Evolutionary conservation across 2,888 invertebrate genomes (phyloP).

Genomic region (Hemistola chrysoprasaria): DNA sequence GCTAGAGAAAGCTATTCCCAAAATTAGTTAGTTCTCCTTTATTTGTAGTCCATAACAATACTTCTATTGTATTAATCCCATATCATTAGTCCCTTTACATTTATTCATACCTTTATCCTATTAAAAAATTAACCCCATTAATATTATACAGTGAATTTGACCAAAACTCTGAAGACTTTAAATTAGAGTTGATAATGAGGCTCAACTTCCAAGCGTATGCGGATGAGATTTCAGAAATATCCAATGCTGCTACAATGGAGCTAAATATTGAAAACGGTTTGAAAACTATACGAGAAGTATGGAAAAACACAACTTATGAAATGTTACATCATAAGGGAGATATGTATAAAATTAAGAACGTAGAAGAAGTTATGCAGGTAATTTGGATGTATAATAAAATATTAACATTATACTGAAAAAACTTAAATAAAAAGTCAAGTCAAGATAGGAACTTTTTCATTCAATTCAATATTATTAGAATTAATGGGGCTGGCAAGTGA

Average conservation of each 20-base stretch:
- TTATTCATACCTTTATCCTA: too few relatives aligned
- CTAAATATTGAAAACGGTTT: slow-evolving; percentile 92
- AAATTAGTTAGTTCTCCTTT: too few relatives aligned
- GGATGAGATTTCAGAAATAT: slow-evolving; percentile 92
- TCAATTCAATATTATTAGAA: too few relatives aligned
- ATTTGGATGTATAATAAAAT: too few relatives aligned
- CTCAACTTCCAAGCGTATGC: slow-evolving; percentile 92
- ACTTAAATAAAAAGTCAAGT: too few relatives aligned
- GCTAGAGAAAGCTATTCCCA: too few relatives aligned
- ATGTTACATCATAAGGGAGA: slow-evolving; percentile 87
- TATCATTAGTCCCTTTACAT: too few relatives aligned
- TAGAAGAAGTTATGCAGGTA: slow-evolving; percentile 90
- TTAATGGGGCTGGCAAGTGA: too few relatives aligned
- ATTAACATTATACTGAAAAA: too few relatives aligned
- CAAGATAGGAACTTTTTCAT: too few relatives aligned
- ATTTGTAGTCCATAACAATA: too few relatives aligned
- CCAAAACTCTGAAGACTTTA: slow-evolving; percentile 89
- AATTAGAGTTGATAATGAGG: slow-evolving; percentile 89
- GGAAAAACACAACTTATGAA: slow-evolving; percentile 88
- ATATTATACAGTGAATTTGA: slow-evolving; percentile 85
- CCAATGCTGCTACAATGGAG: slow-evolving; percentile 94
- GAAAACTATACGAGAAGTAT: slow-evolving; percentile 86
- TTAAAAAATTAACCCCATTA: neutral
- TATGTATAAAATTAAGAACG: slow-evolving; percentile 86
- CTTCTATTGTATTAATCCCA: too few relatives aligned